Evolutionary conservation across 2,797 vertebrate genomes (phyloP).

Genomic region (Dromococcyx pavoninus): DNA sequence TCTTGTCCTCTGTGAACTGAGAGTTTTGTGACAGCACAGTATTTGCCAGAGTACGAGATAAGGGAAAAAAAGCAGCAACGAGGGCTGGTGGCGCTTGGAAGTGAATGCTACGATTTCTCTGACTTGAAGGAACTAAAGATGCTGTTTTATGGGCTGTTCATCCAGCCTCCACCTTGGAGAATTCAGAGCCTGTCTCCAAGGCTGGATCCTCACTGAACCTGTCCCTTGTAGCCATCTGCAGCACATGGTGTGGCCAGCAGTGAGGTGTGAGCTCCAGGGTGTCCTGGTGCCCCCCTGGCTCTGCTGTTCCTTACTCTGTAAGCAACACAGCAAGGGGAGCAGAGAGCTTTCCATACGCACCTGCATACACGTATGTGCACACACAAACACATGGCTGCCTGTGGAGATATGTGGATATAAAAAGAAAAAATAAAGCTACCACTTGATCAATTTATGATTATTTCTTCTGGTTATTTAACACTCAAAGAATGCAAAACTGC

Average conservation of each 20-base stretch:
- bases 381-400: background rate
- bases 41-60: background rate
- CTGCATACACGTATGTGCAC: rapidly evolving
- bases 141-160: background rate
- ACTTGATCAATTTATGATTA: slow-evolving; percentile 36
- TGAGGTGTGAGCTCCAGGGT: background rate
- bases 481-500: slow-evolving; percentile 60
- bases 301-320: background rate
- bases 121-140: background rate
- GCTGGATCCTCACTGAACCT: background rate
- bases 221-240: background rate
- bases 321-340: background rate
- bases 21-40: background rate
- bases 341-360: background rate
- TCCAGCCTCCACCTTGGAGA: background rate
- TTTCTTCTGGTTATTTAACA: slow-evolving; percentile 70
- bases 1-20: background rate
- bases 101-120: background rate
- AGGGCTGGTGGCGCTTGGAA: background rate
- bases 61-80: background rate
- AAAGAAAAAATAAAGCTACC: background rate
- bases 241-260: rapidly evolving
- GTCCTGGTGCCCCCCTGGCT: background rate
- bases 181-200: background rate
- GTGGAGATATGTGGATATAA: background rate